phyloP scores from a whole-genome alignment of 2,113 vertebrate genomes.

The Sturnus vulgaris region DNA sequence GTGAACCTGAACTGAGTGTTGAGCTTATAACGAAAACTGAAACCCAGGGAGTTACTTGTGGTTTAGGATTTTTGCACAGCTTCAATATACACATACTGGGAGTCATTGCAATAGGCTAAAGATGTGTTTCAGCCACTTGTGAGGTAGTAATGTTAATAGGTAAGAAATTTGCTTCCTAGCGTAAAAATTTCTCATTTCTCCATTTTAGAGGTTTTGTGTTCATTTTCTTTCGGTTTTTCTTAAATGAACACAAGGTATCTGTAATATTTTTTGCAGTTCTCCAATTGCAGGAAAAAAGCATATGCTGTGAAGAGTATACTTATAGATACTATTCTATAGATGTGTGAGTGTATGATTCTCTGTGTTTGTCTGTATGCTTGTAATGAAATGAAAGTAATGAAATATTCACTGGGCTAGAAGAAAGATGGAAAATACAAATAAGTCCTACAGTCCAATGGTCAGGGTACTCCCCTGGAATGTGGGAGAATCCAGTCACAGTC shows the following conservation, averaged over 20 bases:
- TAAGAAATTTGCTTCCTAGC: conserved; percentile 20
- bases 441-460: conserved; percentile 17
- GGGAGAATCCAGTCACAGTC: background rate
- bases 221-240: background rate
- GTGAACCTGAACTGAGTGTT: conserved; percentile 48
- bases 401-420: background rate
- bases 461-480: conserved; percentile 10
- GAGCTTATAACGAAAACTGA: conserved; percentile 39
- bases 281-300: background rate
- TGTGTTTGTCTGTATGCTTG: background rate
- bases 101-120: conserved; percentile 5
- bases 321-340: background rate
- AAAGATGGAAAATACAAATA: conserved; percentile 7
- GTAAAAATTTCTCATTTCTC: background rate
- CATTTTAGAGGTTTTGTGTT: background rate
- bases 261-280: background rate
- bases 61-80: conserved; percentile 36
- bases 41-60: conserved; percentile 39
- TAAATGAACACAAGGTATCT: background rate
- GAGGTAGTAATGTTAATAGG: background rate
- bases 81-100: conserved; percentile 1
- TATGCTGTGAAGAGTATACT: background rate
- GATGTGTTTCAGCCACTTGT: conserved; percentile 19
- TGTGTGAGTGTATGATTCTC: background rate
- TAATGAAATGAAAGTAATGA: background rate